Evolutionary conservation across 30 jellyfish, hydroid and myxozoan genomes (phyloP), one percentile per base, ranked within the genome.

Genomic region (Hydractinia symbiolongicarpus): DNA sequence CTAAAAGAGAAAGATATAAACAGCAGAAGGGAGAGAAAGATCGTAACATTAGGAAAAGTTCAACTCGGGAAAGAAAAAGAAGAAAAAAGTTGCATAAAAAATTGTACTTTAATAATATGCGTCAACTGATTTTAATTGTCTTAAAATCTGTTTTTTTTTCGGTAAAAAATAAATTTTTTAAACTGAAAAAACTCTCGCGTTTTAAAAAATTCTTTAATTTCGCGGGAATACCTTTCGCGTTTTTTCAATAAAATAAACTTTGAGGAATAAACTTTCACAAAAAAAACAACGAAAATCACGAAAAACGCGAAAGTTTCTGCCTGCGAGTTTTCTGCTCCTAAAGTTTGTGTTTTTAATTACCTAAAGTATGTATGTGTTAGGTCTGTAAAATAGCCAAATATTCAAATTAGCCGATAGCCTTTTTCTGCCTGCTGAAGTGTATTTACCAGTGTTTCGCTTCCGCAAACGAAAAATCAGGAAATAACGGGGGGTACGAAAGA

Each of bases 171-270:
- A 58, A 58, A 0, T 58, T 58, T 30, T 58, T 58, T 58, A 3
- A 58, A 58, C 69, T 58, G 69, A 58, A 58, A 58, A 58, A 11
- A 11, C 19, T 58, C 3, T 58, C 19, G 69, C 69, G 69, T 58
- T 58, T 58, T 58, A 58, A 58, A 16, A 58, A 58, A 58, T 58
- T 58, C 69, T 58, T 57, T 57, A 57, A 57, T 57, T 58, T 58
- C 69, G 69, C 19, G 68, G 68, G n/a, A 57, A 57, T n/a, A 57
- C 68, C n/a, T 57, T n/a, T n/a, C n/a, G 68, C 68, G 68, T n/a
- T 57, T 57, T 57, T 57, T 57, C 68, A 57, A 57, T 57, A 57
- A 57, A 57, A 57, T 57, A 57, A 57, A 57, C n/a, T 57, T 57
- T 57, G 68, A 57, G 10, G 68, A 57, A 57, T 57, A 57, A 57